These are phyloP conservation scores for Leptonema lineaticorne DNA, from an alignment of 1,140 invertebrate genomes.

Conservation along the genomic window DNA sequence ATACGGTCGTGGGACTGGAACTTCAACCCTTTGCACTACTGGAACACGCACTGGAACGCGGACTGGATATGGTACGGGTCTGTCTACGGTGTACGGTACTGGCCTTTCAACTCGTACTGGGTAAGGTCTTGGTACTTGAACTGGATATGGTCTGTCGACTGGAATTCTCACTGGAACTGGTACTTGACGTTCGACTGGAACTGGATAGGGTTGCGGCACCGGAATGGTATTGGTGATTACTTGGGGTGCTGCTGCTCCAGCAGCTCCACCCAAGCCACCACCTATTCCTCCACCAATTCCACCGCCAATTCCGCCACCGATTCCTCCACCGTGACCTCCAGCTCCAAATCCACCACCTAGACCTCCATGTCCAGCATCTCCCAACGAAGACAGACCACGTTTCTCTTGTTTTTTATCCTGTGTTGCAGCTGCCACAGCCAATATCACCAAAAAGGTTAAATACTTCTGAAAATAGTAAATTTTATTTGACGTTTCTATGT, in stretches of 20 bases:
- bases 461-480: neutral
- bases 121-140: conserved; percentile 43
- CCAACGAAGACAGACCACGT: conserved; percentile 46
- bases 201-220: conserved; percentile 48
- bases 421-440: conserved; percentile 35
- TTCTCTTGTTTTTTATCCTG: conserved; percentile 46
- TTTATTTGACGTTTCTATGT: neutral
- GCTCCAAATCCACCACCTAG: conserved; percentile 17
- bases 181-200: conserved; percentile 45
- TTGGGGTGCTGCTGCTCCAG: conserved; percentile 19
- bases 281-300: conserved; percentile 4
- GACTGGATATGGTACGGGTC: conserved; percentile 15
- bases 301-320: conserved; percentile 33
- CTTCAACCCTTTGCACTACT: conserved; percentile 31
- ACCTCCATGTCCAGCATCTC: conserved; percentile 42
- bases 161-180: conserved; percentile 44
- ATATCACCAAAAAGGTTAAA: conserved; percentile 37
- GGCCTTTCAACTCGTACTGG: conserved; percentile 43
- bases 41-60: conserved; percentile 49
- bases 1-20: conserved; percentile 44
- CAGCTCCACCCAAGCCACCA: neutral
- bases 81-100: conserved; percentile 42
- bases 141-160: conserved; percentile 45
- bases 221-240: conserved; percentile 45
- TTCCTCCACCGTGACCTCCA: conserved; percentile 43